Evolutionary conservation across 2,888 invertebrate genomes (phyloP).

Genomic region (Amiota mariae): DNA sequence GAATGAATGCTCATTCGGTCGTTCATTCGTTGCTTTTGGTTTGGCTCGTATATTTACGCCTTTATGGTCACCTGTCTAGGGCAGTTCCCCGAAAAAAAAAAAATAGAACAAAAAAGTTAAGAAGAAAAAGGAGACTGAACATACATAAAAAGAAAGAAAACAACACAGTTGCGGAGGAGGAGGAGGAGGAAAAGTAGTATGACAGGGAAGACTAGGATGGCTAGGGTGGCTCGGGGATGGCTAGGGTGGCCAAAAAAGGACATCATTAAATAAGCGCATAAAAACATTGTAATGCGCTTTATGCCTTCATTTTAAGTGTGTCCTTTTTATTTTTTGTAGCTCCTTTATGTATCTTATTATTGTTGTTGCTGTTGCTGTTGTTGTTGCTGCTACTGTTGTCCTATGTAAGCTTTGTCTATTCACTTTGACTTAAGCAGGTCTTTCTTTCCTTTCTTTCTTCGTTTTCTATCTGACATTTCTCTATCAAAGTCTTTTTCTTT

Average conservation of each 20-base stretch:
- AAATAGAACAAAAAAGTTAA: background rate
- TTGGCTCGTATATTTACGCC: slow-evolving; percentile 59
- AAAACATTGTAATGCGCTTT: slow-evolving; percentile 34
- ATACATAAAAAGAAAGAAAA: background rate
- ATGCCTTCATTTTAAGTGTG: slow-evolving; percentile 35
- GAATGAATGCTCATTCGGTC: slow-evolving; percentile 29
- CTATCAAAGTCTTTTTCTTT: background rate
- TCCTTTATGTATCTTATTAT: slow-evolving; percentile 19
- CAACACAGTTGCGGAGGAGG: too few species aligned
- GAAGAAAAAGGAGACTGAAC: background rate
- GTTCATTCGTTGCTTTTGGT: too few species aligned
- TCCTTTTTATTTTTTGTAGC: slow-evolving; percentile 30
- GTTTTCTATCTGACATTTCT: background rate
- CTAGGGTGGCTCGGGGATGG: background rate
- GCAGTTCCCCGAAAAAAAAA: background rate
- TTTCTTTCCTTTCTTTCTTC: background rate
- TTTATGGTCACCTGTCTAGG: slow-evolving; percentile 49
- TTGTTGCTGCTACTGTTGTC: slow-evolving; percentile 33
- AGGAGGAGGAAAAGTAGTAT: too few species aligned
- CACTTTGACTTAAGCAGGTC: slow-evolving; percentile 1
- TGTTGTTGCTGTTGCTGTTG: slow-evolving; percentile 39
- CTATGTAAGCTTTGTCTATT: slow-evolving; percentile 37
- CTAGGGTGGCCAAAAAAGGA: background rate
- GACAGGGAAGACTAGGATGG: too few species aligned
- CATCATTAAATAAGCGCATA: slow-evolving; percentile 4